These are phyloP conservation scores for Idris sp. DNA, from an alignment of 1,140 invertebrate species.

Conservation along the genomic window DNA sequence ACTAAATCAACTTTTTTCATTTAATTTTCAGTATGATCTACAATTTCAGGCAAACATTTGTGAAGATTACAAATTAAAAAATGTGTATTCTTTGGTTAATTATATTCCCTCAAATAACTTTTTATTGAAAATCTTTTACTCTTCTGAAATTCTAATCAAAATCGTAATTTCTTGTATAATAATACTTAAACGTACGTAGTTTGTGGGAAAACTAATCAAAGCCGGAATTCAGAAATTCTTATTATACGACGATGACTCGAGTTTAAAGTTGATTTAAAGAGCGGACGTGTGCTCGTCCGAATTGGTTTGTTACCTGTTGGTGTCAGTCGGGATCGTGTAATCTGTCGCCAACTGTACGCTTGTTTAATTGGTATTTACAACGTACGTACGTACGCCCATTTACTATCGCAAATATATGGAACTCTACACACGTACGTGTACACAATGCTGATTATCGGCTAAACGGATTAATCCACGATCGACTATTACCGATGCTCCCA, in stretches of 20 bases:
- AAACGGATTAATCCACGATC: conserved; percentile 68
- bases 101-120: too few species aligned
- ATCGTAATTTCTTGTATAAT: too few species aligned
- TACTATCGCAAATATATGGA: conserved; percentile 22
- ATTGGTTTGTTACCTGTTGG: conserved; percentile 43
- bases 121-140: too few species aligned
- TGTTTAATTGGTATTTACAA: conserved; percentile 69
- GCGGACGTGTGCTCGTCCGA: conserved; percentile 17
- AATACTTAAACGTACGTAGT: too few species aligned
- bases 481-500: conserved; percentile 66
- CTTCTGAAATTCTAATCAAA: too few species aligned
- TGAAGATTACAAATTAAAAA: too few species aligned
- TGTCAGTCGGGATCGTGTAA: conserved; percentile 39
- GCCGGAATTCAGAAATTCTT: background rate
- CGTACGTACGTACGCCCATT: conserved; percentile 27
- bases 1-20: too few species aligned
- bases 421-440: conserved; percentile 40
- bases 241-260: too few species aligned
- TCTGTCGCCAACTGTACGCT: conserved; percentile 42
- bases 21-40: too few species aligned
- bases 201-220: conserved; percentile 13
- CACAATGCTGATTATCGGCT: conserved; percentile 66
- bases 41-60: too few species aligned
- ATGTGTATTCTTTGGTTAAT: too few species aligned
- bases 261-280: conserved; percentile 33